Base-by-base conservation (phyloP, 2,888 invertebrate genomes). In the Nomada lathburiana region DNA sequence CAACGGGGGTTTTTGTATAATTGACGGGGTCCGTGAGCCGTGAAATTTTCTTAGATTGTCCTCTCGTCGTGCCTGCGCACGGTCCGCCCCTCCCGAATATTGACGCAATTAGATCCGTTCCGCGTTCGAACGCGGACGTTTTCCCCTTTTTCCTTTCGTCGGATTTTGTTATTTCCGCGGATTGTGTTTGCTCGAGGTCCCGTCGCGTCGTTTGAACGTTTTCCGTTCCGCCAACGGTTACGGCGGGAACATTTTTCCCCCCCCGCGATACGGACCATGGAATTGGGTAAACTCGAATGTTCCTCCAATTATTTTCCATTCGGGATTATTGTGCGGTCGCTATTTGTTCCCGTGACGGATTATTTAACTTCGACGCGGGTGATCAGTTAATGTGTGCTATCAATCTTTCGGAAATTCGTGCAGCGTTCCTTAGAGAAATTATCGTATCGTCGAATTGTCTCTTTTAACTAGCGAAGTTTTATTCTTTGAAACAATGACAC, bases 21-120 rank as follows among this genome's bases (percentile, higher is more conserved):
- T 83, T 71, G 76, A 82, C 73, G 70, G 36, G n/a, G 50, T 53
- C 60, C 10, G 59, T 10, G 73, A 36, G 20, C 55, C 36, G 67
- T 72, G 63, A 72, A 63, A 79, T 79, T 79, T 79, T 47, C 0
- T 80, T 68, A 57, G 42, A 80, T 80, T 74, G 64, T 4, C 50
- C 50, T 52, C 70, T 52, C 70, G 10, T 23, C 55, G 42, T n/a
- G 63, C 11, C 55, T 53, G 36, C 50, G 29, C 47, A 4, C 13
- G 18, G 23, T n/a, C 50, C 18, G 23, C 26, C 9, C 2, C 23
- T 29, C 9, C 52, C 7, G 60, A 71, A 71, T 76, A 76, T 77
- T 53, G 60, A 62, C 47, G 70, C 47, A 63, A 76, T 75, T 60
- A 75, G 55, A 63, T 47, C 53, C n/a, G 29, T 20, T 29, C 23